Base-by-base conservation (phyloP, 2,888 invertebrate genomes). In the Acholoe squamosa region DNA sequence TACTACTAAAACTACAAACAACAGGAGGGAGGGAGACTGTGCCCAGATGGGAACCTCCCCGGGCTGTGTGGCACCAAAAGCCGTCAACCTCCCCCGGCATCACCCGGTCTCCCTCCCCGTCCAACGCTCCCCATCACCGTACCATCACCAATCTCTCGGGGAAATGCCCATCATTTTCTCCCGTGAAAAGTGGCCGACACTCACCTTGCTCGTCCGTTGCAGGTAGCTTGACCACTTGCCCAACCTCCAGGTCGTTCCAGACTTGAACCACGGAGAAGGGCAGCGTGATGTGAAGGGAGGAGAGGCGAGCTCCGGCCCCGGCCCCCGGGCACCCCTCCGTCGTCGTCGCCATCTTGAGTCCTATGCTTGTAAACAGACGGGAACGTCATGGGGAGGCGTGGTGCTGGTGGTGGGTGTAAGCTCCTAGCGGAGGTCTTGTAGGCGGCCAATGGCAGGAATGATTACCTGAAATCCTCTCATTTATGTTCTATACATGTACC, bases 171-270 rank as follows among this genome's bases (percentile, higher is more conserved):
- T 31, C 43, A 19, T 71, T 25, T 71, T 28, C 25, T n/a, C 28
- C 71, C 28, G 5, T 61, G 12, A 61, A 19, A 61, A 61, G 22
- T n/a, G 22, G 25, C 31, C 3, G 0, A 25, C 1, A 33, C 89
- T 90, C 90, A 90, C 90, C 90, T 76, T 77, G 54, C 10, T 80
- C 80, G 52, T 90, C 80, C 25, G 52, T 90, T 14, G 90, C 77
- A 31, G 90, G 90, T 52, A 90, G 90, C 33, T 90, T 90, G 51
- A 90, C 90, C 51, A 90, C 90, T 34, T 90, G 90, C 1, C 90
- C 90, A 56, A 90, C 80, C 25, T 90, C 90, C 28, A 90, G 52
- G 52, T 90, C 90, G 56, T 90, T 90, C 90, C 90, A 90, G 7
- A 90, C 54, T 33, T 90, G 90, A 25, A 90, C 76, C 31, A 90